Evolutionary conservation across 2,888 invertebrate genomes (phyloP).

Genomic region (Zygothrica quintamaculata): DNA sequence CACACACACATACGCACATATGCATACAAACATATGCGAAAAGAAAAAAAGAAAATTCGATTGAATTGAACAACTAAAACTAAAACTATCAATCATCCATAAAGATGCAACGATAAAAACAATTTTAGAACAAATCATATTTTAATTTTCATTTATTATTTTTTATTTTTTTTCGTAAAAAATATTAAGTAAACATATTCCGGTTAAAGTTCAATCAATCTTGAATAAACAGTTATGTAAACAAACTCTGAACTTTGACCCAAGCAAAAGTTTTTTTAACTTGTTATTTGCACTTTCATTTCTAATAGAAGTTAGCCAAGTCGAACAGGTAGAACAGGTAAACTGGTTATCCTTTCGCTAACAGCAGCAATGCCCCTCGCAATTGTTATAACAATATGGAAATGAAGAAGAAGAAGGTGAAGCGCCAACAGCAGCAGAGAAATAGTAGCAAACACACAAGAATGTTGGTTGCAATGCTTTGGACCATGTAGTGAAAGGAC

Average conservation of each 20-base stretch:
- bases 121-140: too few relatives aligned
- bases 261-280: constrained; percentile 30
- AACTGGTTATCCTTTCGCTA: constrained; percentile 23
- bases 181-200: too few relatives aligned
- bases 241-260: constrained; percentile 4
- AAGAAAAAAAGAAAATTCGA: constrained; percentile 17
- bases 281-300: constrained; percentile 23
- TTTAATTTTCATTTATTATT: too few relatives aligned
- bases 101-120: too few relatives aligned
- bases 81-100: constrained; percentile 46
- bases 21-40: constrained; percentile 11
- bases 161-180: too few relatives aligned
- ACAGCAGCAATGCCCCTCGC: constrained; percentile 50
- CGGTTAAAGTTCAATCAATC: too few relatives aligned
- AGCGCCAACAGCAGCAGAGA: too few relatives aligned
- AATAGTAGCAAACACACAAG: too few relatives aligned
- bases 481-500: background rate
- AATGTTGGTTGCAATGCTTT: too few relatives aligned
- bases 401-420: background rate
- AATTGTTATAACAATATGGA: constrained; percentile 34
- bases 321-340: constrained; percentile 3
- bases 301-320: constrained; percentile 4
- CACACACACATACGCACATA: background rate
- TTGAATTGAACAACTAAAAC: constrained; percentile 4
- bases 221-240: too few relatives aligned